Percentiles rank a stretch among this genome's conserved stretches.
phyloP scores from a whole-genome alignment of 2,888 invertebrate genomes.

The Euplexia lucipara region DNA sequence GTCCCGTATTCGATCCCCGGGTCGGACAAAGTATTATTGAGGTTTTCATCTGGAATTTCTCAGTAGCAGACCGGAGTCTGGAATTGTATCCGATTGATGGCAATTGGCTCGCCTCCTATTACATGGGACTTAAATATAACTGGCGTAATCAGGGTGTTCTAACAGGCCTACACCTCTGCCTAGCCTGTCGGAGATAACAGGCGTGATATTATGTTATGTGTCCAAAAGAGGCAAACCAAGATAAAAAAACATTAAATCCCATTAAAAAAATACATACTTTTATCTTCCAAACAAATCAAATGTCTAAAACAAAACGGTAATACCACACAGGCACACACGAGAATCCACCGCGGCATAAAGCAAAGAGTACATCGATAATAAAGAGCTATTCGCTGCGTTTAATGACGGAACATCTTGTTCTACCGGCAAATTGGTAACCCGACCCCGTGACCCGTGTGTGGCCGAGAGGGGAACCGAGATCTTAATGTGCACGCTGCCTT shows the following conservation, averaged over 20 bases:
- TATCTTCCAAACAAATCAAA: constrained; percentile 19
- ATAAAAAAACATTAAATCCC: neutral
- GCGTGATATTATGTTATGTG: too few species aligned
- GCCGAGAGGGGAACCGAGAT: constrained; percentile 39
- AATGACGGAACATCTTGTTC: constrained; percentile 73
- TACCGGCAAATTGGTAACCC: constrained; percentile 83
- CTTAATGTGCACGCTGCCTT: constrained; percentile 55
- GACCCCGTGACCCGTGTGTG: constrained; percentile 71
- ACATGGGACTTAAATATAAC: too few species aligned
- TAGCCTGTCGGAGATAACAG: too few species aligned
- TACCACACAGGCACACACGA: constrained; percentile 17
- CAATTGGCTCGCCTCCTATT: too few species aligned
- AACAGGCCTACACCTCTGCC: too few species aligned
- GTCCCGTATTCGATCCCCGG: too few species aligned
- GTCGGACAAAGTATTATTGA: too few species aligned
- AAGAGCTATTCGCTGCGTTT: constrained; percentile 66
- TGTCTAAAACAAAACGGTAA: constrained; percentile 7
- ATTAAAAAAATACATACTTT: neutral
- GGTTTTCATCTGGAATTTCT: too few species aligned
- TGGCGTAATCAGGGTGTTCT: too few species aligned
- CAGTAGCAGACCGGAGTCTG: too few species aligned
- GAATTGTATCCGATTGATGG: too few species aligned
- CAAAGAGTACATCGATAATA: constrained; percentile 60
- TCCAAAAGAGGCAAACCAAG: too few species aligned
- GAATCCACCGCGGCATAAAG: constrained; percentile 44